These are phyloP conservation scores for Xenops minutus DNA, from an alignment of 2,797 vertebrate genomes.

Conservation along the genomic window DNA sequence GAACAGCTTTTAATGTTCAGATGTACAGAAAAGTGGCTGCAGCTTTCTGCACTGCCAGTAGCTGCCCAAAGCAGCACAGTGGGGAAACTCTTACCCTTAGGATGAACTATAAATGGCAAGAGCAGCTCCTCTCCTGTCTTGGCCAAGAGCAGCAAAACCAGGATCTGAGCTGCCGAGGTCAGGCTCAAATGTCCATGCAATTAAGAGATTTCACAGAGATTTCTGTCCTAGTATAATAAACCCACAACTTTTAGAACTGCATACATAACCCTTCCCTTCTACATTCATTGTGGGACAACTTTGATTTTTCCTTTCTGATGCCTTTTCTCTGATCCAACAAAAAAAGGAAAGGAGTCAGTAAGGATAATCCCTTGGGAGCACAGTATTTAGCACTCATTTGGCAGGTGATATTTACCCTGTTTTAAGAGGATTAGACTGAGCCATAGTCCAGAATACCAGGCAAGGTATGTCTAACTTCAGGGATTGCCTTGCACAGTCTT, in stretches of 20 bases:
- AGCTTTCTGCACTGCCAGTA: neutral
- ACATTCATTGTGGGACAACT: neutral
- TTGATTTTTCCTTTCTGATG: neutral
- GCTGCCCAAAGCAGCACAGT: fast-evolving
- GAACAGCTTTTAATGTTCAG: neutral
- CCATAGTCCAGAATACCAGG: neutral
- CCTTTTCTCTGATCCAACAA: neutral
- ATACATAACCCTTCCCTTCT: neutral
- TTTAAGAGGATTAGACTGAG: constrained; percentile 10
- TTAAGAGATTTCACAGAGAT: neutral
- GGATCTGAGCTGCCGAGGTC: neutral
- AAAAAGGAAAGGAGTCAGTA: neutral
- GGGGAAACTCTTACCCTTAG: neutral
- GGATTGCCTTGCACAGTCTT: fast-evolving
- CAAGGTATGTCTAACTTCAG: neutral
- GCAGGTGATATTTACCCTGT: neutral
- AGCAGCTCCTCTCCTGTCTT: neutral
- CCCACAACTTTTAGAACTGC: neutral
- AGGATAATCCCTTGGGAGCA: neutral
- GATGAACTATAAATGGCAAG: neutral
- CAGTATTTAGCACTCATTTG: neutral
- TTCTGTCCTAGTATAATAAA: neutral
- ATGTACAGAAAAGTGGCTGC: neutral
- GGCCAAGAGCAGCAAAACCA: neutral
- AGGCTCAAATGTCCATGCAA: neutral